phyloP scores from a whole-genome alignment of 64 coral and sea anemone genomes.

The Actinia tenebrosa region DNA sequence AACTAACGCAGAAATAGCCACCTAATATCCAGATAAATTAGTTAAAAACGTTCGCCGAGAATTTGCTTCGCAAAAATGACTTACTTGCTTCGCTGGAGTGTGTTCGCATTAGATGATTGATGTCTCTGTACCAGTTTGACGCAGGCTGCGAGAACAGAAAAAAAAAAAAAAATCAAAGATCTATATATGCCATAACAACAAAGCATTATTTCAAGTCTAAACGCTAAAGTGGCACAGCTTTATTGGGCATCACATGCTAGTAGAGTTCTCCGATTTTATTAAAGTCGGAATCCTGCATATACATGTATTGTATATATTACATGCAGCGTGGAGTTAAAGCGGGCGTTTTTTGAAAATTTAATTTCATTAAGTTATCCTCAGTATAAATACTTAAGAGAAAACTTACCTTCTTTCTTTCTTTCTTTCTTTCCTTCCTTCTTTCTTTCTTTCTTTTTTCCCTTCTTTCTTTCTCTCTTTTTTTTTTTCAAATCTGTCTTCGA shows the following conservation, averaged over 20 bases:
- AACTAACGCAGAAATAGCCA: too few species aligned
- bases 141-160: slow-evolving; percentile 37
- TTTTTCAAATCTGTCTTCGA: too few species aligned
- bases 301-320: too few species aligned
- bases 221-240: too few species aligned
- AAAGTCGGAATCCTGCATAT: too few species aligned
- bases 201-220: background rate
- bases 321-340: too few species aligned
- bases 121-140: slow-evolving; percentile 75
- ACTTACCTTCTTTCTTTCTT: too few species aligned
- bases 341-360: background rate
- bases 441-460: background rate
- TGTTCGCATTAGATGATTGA: slow-evolving; percentile 72
- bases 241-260: too few species aligned
- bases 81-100: slow-evolving; percentile 84
- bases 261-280: too few species aligned
- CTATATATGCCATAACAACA: background rate
- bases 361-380: background rate
- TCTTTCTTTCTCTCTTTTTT: too few species aligned
- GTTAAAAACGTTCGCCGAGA: background rate
- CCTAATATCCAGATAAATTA: background rate
- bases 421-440: background rate
- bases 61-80: background rate
- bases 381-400: background rate
- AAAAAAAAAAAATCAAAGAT: background rate